Evolutionary conservation across 2,113 vertebrate genomes (phyloP).

Genomic region (Pao palembangensis): DNA sequence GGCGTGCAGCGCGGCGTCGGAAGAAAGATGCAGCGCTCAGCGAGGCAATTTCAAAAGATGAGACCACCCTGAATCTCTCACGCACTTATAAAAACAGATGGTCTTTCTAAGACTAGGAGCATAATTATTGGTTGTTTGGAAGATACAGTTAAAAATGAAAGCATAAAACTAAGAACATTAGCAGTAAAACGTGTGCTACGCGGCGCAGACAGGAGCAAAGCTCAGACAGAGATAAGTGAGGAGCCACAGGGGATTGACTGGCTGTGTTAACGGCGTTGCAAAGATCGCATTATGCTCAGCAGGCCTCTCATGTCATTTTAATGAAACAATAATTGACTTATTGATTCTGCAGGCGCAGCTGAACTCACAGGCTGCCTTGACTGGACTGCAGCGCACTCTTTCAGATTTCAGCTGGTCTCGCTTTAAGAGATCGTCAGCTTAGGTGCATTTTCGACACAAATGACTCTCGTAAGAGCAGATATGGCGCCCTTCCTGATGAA

Average conservation of each 20-base stretch:
- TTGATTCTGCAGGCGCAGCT: conserved; percentile 34
- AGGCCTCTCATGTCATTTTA: conserved; percentile 41
- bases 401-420: too few relatives aligned
- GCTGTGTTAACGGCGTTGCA: neutral
- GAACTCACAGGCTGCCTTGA: too few relatives aligned
- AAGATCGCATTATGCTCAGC: conserved; percentile 35
- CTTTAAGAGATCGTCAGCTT: too few relatives aligned
- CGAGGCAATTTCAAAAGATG: neutral
- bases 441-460: conserved; percentile 2
- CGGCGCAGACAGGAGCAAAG: neutral
- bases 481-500: neutral
- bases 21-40: neutral
- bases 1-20: neutral
- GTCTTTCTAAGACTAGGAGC: too few relatives aligned
- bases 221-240: neutral
- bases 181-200: too few relatives aligned
- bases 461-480: neutral
- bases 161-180: neutral
- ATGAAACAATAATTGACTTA: conserved; percentile 41
- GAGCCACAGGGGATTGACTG: too few relatives aligned
- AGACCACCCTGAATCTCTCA: neutral
- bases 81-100: too few relatives aligned
- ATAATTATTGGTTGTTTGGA: too few relatives aligned
- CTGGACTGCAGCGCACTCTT: too few relatives aligned
- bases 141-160: neutral